A percentile compares a stretch with the other conserved stretches of the same genome.
These are phyloP conservation scores for Campaea margaritaria DNA, from an alignment of 2,888 invertebrate species.

Conservation along the genomic window DNA sequence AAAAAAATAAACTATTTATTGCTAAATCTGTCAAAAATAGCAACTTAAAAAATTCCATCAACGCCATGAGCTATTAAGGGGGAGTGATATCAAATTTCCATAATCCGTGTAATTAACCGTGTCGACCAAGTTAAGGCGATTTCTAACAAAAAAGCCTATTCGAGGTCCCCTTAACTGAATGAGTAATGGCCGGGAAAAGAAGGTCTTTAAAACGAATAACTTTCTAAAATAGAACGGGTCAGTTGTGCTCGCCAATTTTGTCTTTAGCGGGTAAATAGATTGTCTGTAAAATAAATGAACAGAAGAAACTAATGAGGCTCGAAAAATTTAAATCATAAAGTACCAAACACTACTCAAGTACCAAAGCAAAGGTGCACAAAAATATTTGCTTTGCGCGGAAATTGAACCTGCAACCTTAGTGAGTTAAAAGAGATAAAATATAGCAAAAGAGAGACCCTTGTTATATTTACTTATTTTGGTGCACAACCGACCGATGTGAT, in stretches of 20 bases:
- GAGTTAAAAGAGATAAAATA: no score
- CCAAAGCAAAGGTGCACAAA: no score
- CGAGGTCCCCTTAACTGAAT: slow-evolving; percentile 30
- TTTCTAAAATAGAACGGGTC: slow-evolving; percentile 9
- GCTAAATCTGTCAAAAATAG: neutral
- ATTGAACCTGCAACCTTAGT: no score
- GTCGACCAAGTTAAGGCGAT: slow-evolving; percentile 30
- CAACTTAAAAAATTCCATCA: neutral
- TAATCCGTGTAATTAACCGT: slow-evolving; percentile 46
- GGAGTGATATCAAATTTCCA: slow-evolving; percentile 43
- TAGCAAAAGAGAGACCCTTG: no score
- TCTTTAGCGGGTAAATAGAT: no score
- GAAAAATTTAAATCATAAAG: no score
- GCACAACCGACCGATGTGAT: no score
- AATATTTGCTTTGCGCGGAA: no score
- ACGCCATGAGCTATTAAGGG: slow-evolving; percentile 23
- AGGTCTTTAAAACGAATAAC: slow-evolving; percentile 12
- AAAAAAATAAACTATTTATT: no score
- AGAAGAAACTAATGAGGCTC: no score
- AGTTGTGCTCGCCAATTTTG: neutral
- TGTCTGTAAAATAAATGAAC: neutral
- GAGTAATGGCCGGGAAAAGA: slow-evolving; percentile 28
- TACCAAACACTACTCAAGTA: no score
- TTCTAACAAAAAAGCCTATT: slow-evolving; percentile 24
- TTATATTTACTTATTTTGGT: no score